A percentile compares a stretch with the other conserved stretches of the same genome.
These are phyloP conservation scores for Hydrozoanthus gracilis DNA, from an alignment of 92 coral and sea anemone species.

Conservation along the genomic window DNA sequence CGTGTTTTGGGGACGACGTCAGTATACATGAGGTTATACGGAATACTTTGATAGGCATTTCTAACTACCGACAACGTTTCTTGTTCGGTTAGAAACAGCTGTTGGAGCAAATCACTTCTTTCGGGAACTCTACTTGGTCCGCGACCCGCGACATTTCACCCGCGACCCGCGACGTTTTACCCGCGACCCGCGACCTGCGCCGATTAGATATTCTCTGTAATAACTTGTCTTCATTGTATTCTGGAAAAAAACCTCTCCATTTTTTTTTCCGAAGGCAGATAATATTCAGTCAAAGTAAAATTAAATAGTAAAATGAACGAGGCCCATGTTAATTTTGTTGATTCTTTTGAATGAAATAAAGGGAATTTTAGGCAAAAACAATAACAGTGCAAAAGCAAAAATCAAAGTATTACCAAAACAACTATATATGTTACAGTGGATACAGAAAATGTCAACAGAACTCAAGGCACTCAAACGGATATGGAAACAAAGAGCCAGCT, in stretches of 20 bases:
- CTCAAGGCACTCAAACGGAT: slow-evolving; percentile 20
- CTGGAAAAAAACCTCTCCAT: slow-evolving; percentile 6
- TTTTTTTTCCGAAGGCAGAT: slow-evolving; percentile 2
- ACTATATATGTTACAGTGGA: background rate
- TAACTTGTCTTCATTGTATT: background rate
- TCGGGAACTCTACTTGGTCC: no score
- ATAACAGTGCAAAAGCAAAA: slow-evolving; percentile 1
- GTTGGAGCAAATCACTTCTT: no score
- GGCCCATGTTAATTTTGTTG: slow-evolving; percentile 2
- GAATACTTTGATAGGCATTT: no score
- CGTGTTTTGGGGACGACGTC: no score
- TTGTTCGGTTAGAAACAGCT: no score
- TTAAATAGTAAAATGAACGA: slow-evolving; percentile 11
- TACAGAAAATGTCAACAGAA: slow-evolving; percentile 11
- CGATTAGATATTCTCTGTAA: no score
- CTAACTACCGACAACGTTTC: no score
- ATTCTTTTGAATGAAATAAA: background rate
- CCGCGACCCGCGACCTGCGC: no score
- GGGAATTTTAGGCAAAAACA: slow-evolving; percentile 8
- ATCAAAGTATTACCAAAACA: slow-evolving; percentile 14
- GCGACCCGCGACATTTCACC: no score
- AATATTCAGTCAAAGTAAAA: slow-evolving; percentile 14
- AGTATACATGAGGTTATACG: no score
- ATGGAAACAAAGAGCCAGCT: slow-evolving; percentile 11
- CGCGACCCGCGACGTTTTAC: no score